Evolutionary conservation across 2,888 invertebrate species (phyloP).

Genomic region (Trichacis sp.): DNA sequence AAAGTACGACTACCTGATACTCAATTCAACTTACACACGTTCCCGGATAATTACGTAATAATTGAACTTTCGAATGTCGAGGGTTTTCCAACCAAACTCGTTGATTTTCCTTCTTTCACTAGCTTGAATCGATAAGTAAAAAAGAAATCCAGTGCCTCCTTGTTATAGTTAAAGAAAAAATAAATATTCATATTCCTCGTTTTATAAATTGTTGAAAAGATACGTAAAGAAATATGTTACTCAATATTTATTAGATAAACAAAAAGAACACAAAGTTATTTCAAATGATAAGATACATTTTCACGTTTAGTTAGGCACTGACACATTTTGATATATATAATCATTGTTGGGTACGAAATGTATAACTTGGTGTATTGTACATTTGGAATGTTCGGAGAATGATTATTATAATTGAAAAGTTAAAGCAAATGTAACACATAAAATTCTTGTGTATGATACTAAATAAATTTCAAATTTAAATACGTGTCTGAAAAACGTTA

Average conservation of each 20-base stretch:
- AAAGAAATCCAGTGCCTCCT: constrained; percentile 8
- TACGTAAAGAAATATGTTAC: too few species aligned
- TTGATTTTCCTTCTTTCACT: too few species aligned
- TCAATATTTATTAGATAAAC: too few species aligned
- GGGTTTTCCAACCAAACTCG: not conserved
- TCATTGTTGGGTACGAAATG: constrained; percentile 51
- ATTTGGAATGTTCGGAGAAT: too few species aligned
- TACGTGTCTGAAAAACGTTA: constrained; percentile 51
- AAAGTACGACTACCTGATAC: too few species aligned
- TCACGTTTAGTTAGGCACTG: constrained; percentile 25
- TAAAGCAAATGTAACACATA: constrained; percentile 49
- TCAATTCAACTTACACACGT: too few species aligned
- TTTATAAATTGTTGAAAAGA: not conserved
- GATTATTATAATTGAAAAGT: not conserved
- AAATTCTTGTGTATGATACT: constrained; percentile 60
- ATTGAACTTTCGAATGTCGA: not conserved
- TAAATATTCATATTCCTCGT: not conserved
- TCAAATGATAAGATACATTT: constrained; percentile 6
- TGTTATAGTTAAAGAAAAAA: not conserved
- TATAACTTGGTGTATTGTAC: constrained; percentile 55
- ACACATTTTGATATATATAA: constrained; percentile 49
- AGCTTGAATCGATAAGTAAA: not conserved
- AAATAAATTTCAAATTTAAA: constrained; percentile 56
- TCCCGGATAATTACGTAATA: not conserved
- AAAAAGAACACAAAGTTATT: too few species aligned